These are phyloP conservation scores for Drosophila rellima DNA, from an alignment of 2,888 invertebrate genomes.

Conservation along the genomic window DNA sequence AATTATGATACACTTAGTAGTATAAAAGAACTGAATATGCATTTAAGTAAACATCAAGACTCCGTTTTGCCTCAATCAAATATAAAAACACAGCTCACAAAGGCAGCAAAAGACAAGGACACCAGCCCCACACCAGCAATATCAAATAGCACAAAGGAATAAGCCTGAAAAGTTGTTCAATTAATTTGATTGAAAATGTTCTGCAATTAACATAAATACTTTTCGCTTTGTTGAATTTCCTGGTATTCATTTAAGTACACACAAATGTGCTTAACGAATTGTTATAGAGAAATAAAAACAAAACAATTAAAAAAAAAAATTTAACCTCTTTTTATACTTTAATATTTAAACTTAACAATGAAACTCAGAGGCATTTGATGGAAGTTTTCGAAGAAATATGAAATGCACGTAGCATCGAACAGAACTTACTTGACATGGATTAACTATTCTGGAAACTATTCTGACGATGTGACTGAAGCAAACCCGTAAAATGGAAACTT, in stretches of 20 bases:
- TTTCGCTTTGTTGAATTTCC: background rate
- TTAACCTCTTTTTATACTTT: no score
- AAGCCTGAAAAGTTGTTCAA: conserved; percentile 40
- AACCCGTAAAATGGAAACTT: conserved; percentile 26
- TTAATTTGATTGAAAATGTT: conserved; percentile 68
- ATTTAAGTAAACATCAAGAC: conserved; percentile 20
- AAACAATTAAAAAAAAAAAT: background rate
- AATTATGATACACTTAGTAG: background rate
- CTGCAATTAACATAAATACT: conserved; percentile 58
- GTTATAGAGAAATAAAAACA: background rate
- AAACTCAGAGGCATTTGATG: conserved; percentile 8
- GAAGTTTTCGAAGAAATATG: background rate
- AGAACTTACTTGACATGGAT: conserved; percentile 27
- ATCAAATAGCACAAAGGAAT: background rate
- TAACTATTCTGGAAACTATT: conserved; percentile 42
- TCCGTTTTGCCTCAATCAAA: conserved; percentile 8
- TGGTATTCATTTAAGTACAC: background rate
- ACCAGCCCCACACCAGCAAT: background rate
- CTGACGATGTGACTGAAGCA: conserved; percentile 23
- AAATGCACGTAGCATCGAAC: conserved; percentile 22
- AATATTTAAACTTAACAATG: background rate
- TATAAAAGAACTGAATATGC: background rate
- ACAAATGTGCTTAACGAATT: conserved; percentile 13
- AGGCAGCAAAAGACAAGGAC: conserved; percentile 19
- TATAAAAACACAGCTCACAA: background rate